These are phyloP conservation scores for Helicorthomorpha holstii DNA, from an alignment of 1,140 invertebrate genomes.

Conservation along the genomic window DNA sequence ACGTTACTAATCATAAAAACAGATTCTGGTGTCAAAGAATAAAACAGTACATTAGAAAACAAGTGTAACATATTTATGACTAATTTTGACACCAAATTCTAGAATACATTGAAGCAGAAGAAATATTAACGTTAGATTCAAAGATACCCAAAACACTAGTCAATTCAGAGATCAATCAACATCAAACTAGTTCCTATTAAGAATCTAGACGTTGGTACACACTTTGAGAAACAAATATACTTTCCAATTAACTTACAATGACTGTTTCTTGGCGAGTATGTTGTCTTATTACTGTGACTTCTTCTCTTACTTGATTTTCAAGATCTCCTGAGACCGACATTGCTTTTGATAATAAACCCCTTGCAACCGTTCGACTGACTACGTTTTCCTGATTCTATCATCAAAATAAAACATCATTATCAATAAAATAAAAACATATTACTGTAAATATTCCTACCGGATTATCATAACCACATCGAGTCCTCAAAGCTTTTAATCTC, in stretches of 20 bases:
- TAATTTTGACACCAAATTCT: background rate
- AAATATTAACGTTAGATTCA: no score
- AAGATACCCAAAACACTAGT: no score
- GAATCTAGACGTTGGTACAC: no score
- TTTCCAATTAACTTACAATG: no score
- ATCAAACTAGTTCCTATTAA: no score
- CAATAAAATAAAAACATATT: background rate
- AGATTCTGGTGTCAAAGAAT: background rate
- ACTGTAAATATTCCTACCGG: background rate
- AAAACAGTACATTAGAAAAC: background rate
- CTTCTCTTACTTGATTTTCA: background rate
- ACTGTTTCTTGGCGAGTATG: background rate
- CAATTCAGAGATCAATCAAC: no score
- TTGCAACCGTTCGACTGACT: background rate
- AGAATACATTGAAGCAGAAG: no score
- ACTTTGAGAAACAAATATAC: no score
- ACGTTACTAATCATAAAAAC: background rate
- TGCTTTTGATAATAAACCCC: background rate
- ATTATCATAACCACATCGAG: slow-evolving; percentile 21
- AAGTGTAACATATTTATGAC: background rate
- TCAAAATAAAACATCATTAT: background rate
- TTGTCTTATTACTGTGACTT: background rate
- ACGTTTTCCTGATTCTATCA: background rate
- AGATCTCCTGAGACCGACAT: background rate
- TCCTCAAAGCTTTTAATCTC: slow-evolving; percentile 18